These are phyloP conservation scores for Rugalucina vietnamica DNA, from an alignment of 2,888 invertebrate species.

Conservation along the genomic window DNA sequence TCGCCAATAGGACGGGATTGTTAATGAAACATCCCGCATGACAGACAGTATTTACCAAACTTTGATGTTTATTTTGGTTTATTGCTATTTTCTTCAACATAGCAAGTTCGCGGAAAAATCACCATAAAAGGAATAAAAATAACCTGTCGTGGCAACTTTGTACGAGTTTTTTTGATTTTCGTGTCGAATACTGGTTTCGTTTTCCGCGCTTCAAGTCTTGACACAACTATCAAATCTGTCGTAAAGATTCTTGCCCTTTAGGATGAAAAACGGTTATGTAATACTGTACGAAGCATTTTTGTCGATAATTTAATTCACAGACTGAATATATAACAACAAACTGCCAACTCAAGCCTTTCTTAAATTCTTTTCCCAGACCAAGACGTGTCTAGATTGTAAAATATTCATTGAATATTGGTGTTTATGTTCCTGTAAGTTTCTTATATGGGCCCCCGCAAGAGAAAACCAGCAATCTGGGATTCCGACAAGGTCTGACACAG, in stretches of 20 bases:
- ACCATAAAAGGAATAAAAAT: neutral
- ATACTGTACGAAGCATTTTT: neutral
- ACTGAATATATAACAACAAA: neutral
- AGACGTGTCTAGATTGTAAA: neutral
- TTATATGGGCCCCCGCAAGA: too few relatives aligned
- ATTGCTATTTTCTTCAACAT: neutral
- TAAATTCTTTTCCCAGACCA: neutral
- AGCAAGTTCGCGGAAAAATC: neutral
- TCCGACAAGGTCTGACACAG: too few relatives aligned
- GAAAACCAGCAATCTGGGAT: too few relatives aligned
- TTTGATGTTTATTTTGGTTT: neutral
- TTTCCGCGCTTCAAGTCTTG: neutral
- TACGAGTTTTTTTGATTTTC: neutral
- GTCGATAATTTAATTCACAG: neutral
- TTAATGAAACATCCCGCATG: neutral
- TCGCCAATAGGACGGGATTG: neutral
- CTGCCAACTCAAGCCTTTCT: neutral
- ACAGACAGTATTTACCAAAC: neutral
- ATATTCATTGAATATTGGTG: slow-evolving; percentile 11
- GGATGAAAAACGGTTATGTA: too few relatives aligned
- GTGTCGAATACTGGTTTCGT: neutral
- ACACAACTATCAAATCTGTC: neutral
- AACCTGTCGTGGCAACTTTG: neutral
- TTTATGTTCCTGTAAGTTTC: neutral
- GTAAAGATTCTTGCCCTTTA: too few relatives aligned